phyloP scores from a whole-genome alignment of 2,113 vertebrate genomes.

The Turnix velox region DNA sequence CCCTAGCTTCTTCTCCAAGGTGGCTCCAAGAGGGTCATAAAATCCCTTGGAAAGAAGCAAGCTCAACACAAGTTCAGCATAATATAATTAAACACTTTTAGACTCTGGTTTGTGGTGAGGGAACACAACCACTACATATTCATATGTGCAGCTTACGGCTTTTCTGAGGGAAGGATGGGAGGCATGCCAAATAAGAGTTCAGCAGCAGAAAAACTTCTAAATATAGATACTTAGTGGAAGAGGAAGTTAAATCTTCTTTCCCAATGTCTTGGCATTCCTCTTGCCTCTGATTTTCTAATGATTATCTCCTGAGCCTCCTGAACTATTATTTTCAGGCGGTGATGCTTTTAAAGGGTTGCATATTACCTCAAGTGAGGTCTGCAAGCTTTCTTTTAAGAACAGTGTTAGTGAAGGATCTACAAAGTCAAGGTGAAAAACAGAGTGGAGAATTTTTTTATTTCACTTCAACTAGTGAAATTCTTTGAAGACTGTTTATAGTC shows the following conservation, averaged over 20 bases:
- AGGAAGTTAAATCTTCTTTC: not conserved
- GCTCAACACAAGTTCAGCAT: not conserved
- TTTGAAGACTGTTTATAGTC: not conserved
- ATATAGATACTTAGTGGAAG: not conserved
- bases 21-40: not conserved
- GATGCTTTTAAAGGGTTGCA: not conserved
- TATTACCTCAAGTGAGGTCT: not conserved
- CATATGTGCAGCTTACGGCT: not conserved
- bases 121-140: not conserved
- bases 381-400: not conserved
- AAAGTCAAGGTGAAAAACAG: not conserved
- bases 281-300: not conserved
- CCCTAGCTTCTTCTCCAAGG: not conserved
- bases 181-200: not conserved
- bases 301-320: not conserved
- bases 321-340: not conserved
- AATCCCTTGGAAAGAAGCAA: not conserved
- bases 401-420: not conserved
- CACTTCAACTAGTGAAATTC: not conserved
- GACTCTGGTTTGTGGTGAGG: not conserved
- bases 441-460: not conserved
- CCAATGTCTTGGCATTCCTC: not conserved
- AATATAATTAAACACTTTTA: not conserved
- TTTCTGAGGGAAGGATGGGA: not conserved
- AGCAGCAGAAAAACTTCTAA: not conserved